Base-by-base conservation (phyloP, 2,888 invertebrate genomes). In the Rhimphoctona megacephalus region DNA sequence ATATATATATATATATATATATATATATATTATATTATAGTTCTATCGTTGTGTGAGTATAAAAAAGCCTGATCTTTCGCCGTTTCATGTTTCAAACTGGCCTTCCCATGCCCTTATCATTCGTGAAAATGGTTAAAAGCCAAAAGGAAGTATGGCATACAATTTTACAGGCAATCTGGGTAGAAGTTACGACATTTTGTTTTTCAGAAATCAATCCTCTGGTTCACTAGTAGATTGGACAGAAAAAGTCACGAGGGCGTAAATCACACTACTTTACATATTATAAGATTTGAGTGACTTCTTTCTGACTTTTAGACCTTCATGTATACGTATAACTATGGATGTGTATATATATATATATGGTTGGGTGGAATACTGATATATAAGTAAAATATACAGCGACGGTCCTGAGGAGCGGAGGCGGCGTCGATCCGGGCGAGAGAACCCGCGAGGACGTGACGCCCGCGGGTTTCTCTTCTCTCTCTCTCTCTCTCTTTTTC, bases 391-490 rank as follows among this genome's bases (percentile, higher is more conserved):
- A 66, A 81, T 66, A 81, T 81, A 73, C 66, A 46, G 54, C 46
- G 72, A 77, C 49, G 52, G 46, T 61, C 52, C 52, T 57, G 64
- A 69, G 64, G 19, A 74, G 78, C 74, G 73, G 69, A 67, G 78
- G 78, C 66, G 78, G 82, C 77, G 85, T 54, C 73, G 82, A 73
- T 49, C 46, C 80, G 83, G 67, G 86, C 74, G 80, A 82, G 85
- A 85, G 82, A 78, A 67, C 80, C 72, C 87, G 85, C 85, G 85
- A 83, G 85, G 83, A 87, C 87, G 87, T 81, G 85, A 85, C 86
- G 86, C 80, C 80, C 76, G 83, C 81, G 73, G 64, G 74, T 73
- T 74, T 66, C 73, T 76, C 69, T 33, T 54, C 36, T 72, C 57
- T 61, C 46, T 84, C 82, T 83, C 81, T 85, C 61, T 79, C 91